Percentiles rank a stretch among this genome's conserved stretches.
phyloP scores from a whole-genome alignment of 1,140 invertebrate species.

The Temnothorax longispinosus region DNA sequence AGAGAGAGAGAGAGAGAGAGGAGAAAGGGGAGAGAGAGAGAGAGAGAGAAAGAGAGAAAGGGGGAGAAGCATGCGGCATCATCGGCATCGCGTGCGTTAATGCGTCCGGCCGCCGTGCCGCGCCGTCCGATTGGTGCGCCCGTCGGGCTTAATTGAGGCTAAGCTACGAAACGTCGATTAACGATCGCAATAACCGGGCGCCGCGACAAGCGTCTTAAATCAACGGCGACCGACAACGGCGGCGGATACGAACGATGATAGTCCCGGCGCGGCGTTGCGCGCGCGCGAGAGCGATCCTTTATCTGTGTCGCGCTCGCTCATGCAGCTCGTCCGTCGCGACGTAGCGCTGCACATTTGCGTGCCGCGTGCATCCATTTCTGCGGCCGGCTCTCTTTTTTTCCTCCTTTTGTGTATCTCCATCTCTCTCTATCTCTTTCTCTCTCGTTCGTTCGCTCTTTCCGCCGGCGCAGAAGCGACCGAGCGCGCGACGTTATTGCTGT shows the following conservation, averaged over 20 bases:
- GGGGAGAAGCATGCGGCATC: conserved; percentile 7
- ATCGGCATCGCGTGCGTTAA: conserved; percentile 77
- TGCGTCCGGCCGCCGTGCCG: conserved; percentile 64
- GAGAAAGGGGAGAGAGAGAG: too few relatives aligned
- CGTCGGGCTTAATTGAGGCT: conserved; percentile 79
- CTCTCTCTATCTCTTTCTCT: background rate
- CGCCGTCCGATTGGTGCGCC: conserved; percentile 71
- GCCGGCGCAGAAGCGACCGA: background rate
- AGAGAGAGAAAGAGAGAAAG: too few relatives aligned
- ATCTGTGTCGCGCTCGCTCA: conserved; percentile 30
- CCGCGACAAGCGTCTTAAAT: conserved; percentile 77
- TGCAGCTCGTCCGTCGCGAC: background rate
- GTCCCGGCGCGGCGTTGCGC: conserved; percentile 43
- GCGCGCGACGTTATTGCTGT: conserved; percentile 42
- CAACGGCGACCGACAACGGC: conserved; percentile 64
- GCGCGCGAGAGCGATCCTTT: conserved; percentile 52
- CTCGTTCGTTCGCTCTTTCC: background rate
- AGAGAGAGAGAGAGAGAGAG: too few relatives aligned
- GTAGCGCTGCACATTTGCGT: conserved; percentile 44
- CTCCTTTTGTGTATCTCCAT: background rate
- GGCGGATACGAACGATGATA: conserved; percentile 47
- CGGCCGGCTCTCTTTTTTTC: background rate
- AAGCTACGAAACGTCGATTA: conserved; percentile 80
- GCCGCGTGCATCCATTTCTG: conserved; percentile 39
- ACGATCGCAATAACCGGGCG: conserved; percentile 80